Percentiles rank a stretch among this genome's conserved stretches.
Conservation (phyloP, 1,140 invertebrate genomes). For the Drosophila sp. region DNA sequence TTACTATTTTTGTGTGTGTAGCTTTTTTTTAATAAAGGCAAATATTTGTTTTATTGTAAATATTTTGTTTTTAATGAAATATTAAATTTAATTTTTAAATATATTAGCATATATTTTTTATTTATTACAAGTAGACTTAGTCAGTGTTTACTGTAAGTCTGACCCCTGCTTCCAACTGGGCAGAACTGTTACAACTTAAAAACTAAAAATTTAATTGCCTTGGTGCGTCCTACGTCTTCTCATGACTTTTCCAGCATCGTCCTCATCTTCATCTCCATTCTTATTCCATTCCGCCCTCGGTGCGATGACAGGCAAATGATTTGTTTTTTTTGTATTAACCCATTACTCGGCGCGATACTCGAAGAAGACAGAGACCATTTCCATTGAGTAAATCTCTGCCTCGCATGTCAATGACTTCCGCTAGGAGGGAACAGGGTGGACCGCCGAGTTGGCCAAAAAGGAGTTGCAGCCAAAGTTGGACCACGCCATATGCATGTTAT, state of each 20-base stretch:
- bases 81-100: not conserved
- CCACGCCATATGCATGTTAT: slow-evolving; percentile 35
- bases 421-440: not conserved
- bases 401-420: slow-evolving; percentile 39
- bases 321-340: slow-evolving; percentile 10
- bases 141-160: not conserved
- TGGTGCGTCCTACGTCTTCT: not conserved
- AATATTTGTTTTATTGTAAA: not conserved
- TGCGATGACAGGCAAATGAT: slow-evolving; percentile 9
- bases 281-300: not conserved
- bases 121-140: not conserved
- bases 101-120: not conserved
- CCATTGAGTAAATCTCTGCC: slow-evolving; percentile 26
- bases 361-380: not conserved
- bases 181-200: not conserved
- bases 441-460: not conserved
- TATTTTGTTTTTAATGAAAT: not conserved
- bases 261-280: not conserved
- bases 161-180: not conserved
- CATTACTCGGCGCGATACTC: not conserved
- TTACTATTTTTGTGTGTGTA: no score
- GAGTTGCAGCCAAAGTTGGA: slow-evolving; percentile 17
- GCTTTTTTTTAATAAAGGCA: no score
- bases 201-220: slow-evolving; percentile 2
- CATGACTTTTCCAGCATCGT: not conserved